These are phyloP conservation scores for Synanthedon vespiformis DNA, from an alignment of 2,888 invertebrate genomes.

Conservation along the genomic window DNA sequence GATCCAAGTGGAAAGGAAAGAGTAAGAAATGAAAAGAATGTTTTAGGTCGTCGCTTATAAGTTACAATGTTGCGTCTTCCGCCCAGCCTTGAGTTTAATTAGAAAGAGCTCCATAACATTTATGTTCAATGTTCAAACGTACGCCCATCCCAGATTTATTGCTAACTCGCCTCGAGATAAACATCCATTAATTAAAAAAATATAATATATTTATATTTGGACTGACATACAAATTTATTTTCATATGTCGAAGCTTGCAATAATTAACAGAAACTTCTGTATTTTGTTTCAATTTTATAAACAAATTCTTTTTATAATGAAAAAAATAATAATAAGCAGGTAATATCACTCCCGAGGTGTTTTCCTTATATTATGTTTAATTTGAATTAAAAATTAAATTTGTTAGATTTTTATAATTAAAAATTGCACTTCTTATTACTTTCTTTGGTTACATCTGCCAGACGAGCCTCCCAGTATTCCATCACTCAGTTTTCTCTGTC, in stretches of 20 bases:
- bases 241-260: neutral
- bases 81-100: constrained; percentile 54
- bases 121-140: constrained; percentile 51
- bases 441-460: too few relatives aligned
- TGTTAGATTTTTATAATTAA: too few relatives aligned
- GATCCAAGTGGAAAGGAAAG: too few relatives aligned
- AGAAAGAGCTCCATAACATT: constrained; percentile 64
- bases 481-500: too few relatives aligned
- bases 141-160: constrained; percentile 65
- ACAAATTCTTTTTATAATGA: too few relatives aligned
- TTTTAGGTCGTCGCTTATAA: neutral
- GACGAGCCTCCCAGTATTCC: too few relatives aligned
- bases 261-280: neutral
- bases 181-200: constrained; percentile 69
- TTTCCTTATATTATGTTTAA: too few relatives aligned
- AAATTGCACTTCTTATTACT: too few relatives aligned
- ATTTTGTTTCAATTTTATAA: neutral
- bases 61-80: constrained; percentile 10
- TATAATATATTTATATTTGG: constrained; percentile 39
- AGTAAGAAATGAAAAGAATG: too few relatives aligned
- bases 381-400: too few relatives aligned
- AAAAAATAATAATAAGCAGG: too few relatives aligned
- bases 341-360: too few relatives aligned
- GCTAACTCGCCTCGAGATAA: constrained; percentile 55
- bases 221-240: constrained; percentile 5